phyloP scores from a whole-genome alignment of 2,797 vertebrate species.

The Enteromius argenteus region DNA sequence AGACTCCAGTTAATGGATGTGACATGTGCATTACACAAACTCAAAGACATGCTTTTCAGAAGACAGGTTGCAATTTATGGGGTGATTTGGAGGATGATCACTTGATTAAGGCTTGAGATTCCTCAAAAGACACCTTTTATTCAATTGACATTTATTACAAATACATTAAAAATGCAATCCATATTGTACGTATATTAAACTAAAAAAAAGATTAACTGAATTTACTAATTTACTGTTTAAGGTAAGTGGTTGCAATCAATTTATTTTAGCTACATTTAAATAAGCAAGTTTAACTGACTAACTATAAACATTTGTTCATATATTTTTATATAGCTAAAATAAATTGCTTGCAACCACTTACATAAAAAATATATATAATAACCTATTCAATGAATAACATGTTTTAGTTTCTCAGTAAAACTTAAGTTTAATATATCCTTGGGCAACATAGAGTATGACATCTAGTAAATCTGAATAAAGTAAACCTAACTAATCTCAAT shows the following conservation, averaged over 20 bases:
- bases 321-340: too few species aligned
- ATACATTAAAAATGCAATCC: not conserved
- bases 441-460: not conserved
- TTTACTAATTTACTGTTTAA: too few species aligned
- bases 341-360: too few species aligned
- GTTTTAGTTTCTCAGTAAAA: not conserved
- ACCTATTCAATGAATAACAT: not conserved
- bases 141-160: not conserved
- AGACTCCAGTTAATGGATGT: conserved; percentile 16
- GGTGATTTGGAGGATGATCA: not conserved
- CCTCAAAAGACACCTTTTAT: not conserved
- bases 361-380: too few species aligned
- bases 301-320: too few species aligned
- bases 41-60: not conserved
- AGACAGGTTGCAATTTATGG: not conserved
- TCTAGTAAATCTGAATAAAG: not conserved
- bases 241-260: too few species aligned
- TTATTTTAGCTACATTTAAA: too few species aligned
- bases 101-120: not conserved
- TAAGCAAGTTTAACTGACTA: too few species aligned
- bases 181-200: not conserved
- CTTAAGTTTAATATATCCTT: not conserved
- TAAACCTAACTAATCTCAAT: not conserved
- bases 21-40: conserved; percentile 16
- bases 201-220: too few species aligned